Conservation (phyloP, 2,797 vertebrate genomes). For the Protosalanx chinensis region DNA sequence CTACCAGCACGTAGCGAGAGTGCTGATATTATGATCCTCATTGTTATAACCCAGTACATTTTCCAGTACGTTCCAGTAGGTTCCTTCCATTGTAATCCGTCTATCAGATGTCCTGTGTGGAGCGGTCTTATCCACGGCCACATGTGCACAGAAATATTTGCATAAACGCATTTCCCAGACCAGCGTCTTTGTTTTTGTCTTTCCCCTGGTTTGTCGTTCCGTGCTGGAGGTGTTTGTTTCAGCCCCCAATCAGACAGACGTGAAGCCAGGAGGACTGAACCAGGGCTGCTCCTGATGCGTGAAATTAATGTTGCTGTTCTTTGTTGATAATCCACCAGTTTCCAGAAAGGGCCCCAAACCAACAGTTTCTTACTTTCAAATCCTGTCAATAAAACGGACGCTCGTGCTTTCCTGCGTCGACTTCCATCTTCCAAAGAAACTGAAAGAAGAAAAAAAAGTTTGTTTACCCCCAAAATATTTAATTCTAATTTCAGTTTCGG, state of each 20-base stretch:
- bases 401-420: neutral
- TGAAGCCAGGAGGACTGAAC: slow-evolving; percentile 22
- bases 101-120: slow-evolving; percentile 13
- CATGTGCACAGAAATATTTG: slow-evolving; percentile 27
- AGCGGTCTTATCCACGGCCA: slow-evolving; percentile 22
- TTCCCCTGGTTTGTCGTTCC: slow-evolving; percentile 23
- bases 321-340: slow-evolving; percentile 58
- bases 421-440: neutral
- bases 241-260: slow-evolving; percentile 24
- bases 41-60: neutral
- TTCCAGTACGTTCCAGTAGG: slow-evolving; percentile 11
- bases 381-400: neutral
- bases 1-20: neutral
- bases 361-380: slow-evolving; percentile 28
- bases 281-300: slow-evolving; percentile 45
- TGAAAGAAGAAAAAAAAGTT: neutral
- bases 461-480: slow-evolving; percentile 8
- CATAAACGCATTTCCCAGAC: slow-evolving; percentile 33
- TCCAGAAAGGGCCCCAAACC: slow-evolving; percentile 45
- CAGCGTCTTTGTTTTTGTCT: slow-evolving; percentile 24
- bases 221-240: slow-evolving; percentile 39
- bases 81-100: neutral
- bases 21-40: no score
- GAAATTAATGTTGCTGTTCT: slow-evolving; percentile 60
- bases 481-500: slow-evolving; percentile 19